These are phyloP conservation scores for Heliothis subflexa DNA, from an alignment of 1,140 invertebrate species.

Conservation along the genomic window DNA sequence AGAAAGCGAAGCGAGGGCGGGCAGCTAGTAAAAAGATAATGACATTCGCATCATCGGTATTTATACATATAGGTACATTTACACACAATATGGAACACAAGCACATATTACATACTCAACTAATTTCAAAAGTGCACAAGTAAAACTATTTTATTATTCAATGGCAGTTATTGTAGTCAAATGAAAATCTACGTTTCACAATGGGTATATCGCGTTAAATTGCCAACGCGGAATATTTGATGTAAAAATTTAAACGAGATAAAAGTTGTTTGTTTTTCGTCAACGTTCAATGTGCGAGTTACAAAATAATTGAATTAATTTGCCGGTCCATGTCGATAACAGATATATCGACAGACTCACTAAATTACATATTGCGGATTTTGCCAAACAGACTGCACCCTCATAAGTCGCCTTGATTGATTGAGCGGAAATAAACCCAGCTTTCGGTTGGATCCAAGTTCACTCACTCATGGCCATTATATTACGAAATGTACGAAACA, in stretches of 20 bases:
- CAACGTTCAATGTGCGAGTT: slow-evolving; percentile 39
- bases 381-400: slow-evolving; percentile 65
- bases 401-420: slow-evolving; percentile 78
- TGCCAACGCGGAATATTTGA: slow-evolving; percentile 8
- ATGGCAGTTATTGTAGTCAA: neutral
- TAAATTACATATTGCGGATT: slow-evolving; percentile 68
- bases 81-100: too few relatives aligned
- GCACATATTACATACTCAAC: too few relatives aligned
- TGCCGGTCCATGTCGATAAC: slow-evolving; percentile 66
- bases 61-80: too few relatives aligned
- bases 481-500: slow-evolving; percentile 46
- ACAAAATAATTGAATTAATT: slow-evolving; percentile 68
- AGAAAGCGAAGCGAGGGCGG: too few relatives aligned
- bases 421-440: slow-evolving; percentile 76
- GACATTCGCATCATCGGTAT: too few relatives aligned
- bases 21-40: too few relatives aligned
- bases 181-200: neutral
- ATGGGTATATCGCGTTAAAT: neutral
- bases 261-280: slow-evolving; percentile 50
- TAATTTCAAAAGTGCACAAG: neutral
- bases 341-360: slow-evolving; percentile 65
- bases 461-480: slow-evolving; percentile 30
- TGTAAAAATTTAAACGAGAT: slow-evolving; percentile 14
- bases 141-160: neutral
- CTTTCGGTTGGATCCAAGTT: slow-evolving; percentile 45